Evolutionary conservation across 2,113 vertebrate species (phyloP), one percentile per base, ranked within the genome.

Genomic region (Gasterosteus aculeatus): DNA sequence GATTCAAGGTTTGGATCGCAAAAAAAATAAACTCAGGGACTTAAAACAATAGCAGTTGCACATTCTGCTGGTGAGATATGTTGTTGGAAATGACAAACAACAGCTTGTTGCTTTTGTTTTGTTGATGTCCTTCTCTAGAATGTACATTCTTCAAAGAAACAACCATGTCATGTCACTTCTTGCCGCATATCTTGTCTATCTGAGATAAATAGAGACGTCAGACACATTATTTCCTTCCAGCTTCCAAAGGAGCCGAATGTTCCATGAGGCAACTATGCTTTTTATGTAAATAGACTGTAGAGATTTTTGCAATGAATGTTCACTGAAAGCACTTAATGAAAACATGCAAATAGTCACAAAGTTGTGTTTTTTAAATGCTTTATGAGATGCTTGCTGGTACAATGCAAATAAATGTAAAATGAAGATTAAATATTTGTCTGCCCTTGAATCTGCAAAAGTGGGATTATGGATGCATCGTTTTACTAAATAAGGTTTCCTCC

Each of bases 371-470:
- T 73, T 26, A 78, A 59, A 76, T 74, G 70, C 73, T 79, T 82
- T 66, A 54, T 26, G 42, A 49, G 3, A 87, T 85, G 82, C 81
- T 89, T 88, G 85, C 88, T 87, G 85, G 85, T 91, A 80, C 85
- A 85, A 87, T 81, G 87, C 86, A 81, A 76, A 68, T 53, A 65
- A 22, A 69, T 70, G 3, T 63, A 65, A 75, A 78, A 41, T 4
- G 18, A 38, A 8, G 7, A 70, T 80, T 67, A 42, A 11, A 2
- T 72, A 51, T 74, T 26, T 80, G 22, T 18, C 63, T 53, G 62
- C 11, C 22, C 10, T 57, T 69, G 2, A 42, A n/a, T 62, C 4
- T 83, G 57, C 77, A n/a, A 60, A 68, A n/a, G 75, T 72, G 19
- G 11, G 64, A 83, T 84, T 77, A 84, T 78, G 84, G 22, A 82